These are phyloP conservation scores for Umimayanthus chanpuru DNA, from an alignment of 92 coral and sea anemone genomes.

Conservation along the genomic window DNA sequence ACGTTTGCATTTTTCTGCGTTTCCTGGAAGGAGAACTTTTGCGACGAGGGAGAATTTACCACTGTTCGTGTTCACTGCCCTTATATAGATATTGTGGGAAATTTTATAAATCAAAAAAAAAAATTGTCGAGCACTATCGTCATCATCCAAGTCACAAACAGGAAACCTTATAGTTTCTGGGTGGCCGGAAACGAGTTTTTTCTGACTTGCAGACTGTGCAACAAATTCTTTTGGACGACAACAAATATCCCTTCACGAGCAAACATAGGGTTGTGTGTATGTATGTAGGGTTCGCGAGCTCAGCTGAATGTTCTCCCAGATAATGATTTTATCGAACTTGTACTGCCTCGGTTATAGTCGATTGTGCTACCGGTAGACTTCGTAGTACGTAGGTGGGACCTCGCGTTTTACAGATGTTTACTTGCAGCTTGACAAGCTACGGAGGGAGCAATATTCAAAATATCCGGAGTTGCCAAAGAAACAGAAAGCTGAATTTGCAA, in stretches of 20 bases:
- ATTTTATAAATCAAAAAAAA: no score
- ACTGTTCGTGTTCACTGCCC: no score
- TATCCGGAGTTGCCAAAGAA: not conserved
- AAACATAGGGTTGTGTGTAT: constrained; percentile 20
- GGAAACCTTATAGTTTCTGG: no score
- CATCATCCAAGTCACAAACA: no score
- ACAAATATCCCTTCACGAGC: constrained; percentile 1
- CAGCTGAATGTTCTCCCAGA: not conserved
- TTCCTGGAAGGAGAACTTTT: no score
- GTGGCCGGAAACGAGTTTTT: constrained; percentile 4
- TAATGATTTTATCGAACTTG: no score
- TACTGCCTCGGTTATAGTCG: no score
- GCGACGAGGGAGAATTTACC: no score
- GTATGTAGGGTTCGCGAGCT: constrained; percentile 21
- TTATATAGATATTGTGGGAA: no score
- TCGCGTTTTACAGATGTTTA: not conserved
- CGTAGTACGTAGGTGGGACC: not conserved
- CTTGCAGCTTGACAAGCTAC: constrained; percentile 26
- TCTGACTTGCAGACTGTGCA: constrained; percentile 5
- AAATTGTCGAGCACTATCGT: no score
- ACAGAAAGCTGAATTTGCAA: not conserved
- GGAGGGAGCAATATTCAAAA: constrained; percentile 25
- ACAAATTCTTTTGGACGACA: not conserved
- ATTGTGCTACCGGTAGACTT: constrained; percentile 38
- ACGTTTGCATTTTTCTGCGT: no score